These are phyloP conservation scores for Poeciliopsis turneri DNA, from an alignment of 2,797 vertebrate species.

Conservation along the genomic window DNA sequence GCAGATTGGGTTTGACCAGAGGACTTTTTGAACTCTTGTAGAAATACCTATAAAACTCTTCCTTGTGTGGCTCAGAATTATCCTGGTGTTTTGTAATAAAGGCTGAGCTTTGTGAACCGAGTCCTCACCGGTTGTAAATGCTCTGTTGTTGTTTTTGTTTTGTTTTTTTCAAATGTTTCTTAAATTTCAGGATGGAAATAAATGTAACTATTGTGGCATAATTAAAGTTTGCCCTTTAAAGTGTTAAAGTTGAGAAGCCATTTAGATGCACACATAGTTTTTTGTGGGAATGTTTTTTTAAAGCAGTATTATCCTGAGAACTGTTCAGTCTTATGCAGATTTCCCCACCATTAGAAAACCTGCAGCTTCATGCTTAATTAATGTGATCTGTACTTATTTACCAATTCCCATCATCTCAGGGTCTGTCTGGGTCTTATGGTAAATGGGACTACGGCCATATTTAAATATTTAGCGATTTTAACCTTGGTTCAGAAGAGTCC, in stretches of 20 bases:
- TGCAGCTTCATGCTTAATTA: neutral
- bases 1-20: neutral
- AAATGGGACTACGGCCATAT: neutral
- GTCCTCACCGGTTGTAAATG: too few species aligned
- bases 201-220: neutral
- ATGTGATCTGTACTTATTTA: neutral
- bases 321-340: neutral
- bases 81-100: neutral
- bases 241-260: neutral
- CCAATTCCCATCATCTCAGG: neutral
- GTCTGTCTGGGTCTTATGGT: neutral
- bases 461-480: neutral
- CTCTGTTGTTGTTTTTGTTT: neutral
- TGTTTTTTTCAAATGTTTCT: neutral
- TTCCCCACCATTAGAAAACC: neutral
- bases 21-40: neutral
- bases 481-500: neutral
- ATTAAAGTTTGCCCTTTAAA: neutral
- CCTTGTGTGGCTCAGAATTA: neutral
- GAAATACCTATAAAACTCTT: neutral
- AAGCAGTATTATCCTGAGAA: neutral
- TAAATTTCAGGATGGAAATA: neutral
- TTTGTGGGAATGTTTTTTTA: neutral
- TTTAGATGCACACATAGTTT: neutral
- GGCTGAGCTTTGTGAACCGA: neutral